phyloP scores from a whole-genome alignment of 1,140 invertebrate genomes.

The Drosophila suzukii region DNA sequence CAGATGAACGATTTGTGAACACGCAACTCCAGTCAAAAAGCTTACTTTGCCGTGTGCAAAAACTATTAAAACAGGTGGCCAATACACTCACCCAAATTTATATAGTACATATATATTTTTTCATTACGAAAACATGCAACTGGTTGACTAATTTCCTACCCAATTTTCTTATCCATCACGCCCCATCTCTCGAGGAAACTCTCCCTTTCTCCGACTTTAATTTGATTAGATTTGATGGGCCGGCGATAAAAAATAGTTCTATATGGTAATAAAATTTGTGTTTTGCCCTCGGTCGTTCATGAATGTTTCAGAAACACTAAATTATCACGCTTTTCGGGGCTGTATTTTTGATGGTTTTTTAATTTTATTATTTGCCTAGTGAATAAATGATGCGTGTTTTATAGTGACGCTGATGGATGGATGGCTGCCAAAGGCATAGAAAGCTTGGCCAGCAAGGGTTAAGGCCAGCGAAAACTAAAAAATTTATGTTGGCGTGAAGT shows the following conservation, averaged over 20 bases:
- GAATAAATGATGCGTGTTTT: slow-evolving; percentile 34
- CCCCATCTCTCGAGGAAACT: slow-evolving; percentile 33
- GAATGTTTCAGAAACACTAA: slow-evolving; percentile 31
- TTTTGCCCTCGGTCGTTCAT: slow-evolving; percentile 27
- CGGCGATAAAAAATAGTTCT: slow-evolving; percentile 74
- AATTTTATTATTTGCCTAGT: slow-evolving; percentile 62
- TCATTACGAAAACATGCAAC: slow-evolving; percentile 62
- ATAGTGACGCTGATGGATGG: slow-evolving; percentile 51
- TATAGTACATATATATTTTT: background rate
- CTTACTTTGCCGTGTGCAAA: slow-evolving; percentile 52
- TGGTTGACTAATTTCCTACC: slow-evolving; percentile 70
- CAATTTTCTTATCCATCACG: slow-evolving; percentile 49
- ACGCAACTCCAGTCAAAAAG: slow-evolving; percentile 75
- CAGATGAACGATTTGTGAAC: slow-evolving; percentile 57
- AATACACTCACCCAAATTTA: slow-evolving; percentile 31
- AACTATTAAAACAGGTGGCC: slow-evolving; percentile 78
- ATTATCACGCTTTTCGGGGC: slow-evolving; percentile 18
- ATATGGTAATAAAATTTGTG: slow-evolving; percentile 73
- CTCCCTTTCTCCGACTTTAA: slow-evolving; percentile 30
- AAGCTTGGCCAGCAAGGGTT: slow-evolving; percentile 31
- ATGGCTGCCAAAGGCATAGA: slow-evolving; percentile 19
- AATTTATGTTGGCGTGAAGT: slow-evolving; percentile 23
- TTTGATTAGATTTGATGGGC: slow-evolving; percentile 44
- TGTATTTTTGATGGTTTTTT: slow-evolving; percentile 67
- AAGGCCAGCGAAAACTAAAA: slow-evolving; percentile 13